Conservation (phyloP, 2,797 vertebrate genomes). For the Macropus fuliginosus region DNA sequence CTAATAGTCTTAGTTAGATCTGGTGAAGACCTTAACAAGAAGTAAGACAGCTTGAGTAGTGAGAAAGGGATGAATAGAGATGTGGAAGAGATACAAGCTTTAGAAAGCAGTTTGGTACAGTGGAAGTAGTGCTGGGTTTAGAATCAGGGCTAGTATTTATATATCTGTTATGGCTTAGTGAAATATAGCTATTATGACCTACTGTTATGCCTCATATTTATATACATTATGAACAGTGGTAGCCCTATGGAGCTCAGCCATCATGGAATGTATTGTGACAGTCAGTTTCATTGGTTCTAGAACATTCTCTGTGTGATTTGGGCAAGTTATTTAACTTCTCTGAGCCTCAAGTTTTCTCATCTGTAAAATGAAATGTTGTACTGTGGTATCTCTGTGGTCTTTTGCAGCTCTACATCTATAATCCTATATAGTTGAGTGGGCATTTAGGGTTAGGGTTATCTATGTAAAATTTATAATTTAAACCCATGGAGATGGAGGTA, state of each 20-base stretch:
- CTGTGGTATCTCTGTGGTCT: too few species aligned
- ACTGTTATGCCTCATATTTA: not conserved
- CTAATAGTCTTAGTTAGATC: not conserved
- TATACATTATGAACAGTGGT: not conserved
- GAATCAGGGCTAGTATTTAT: not conserved
- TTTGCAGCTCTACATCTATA: too few species aligned
- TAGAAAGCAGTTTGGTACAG: not conserved
- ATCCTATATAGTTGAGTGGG: not conserved
- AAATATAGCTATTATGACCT: not conserved
- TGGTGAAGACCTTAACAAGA: not conserved
- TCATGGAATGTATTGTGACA: not conserved
- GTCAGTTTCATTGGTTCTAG: not conserved
- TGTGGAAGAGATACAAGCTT: not conserved
- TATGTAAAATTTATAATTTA: slow-evolving; percentile 26
- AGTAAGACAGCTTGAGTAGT: not conserved
- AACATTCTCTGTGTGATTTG: too few species aligned
- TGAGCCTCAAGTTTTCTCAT: too few species aligned
- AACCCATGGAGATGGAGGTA: slow-evolving; percentile 8
- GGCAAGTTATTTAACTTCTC: too few species aligned
- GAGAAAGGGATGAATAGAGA: not conserved
- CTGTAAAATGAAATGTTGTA: too few species aligned
- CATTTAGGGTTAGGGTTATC: not conserved
- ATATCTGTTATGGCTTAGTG: not conserved
- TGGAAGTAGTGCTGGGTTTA: not conserved
- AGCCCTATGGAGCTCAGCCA: not conserved